Base-by-base conservation (phyloP, 2,113 vertebrate species). In the Rhineura floridana region DNA sequence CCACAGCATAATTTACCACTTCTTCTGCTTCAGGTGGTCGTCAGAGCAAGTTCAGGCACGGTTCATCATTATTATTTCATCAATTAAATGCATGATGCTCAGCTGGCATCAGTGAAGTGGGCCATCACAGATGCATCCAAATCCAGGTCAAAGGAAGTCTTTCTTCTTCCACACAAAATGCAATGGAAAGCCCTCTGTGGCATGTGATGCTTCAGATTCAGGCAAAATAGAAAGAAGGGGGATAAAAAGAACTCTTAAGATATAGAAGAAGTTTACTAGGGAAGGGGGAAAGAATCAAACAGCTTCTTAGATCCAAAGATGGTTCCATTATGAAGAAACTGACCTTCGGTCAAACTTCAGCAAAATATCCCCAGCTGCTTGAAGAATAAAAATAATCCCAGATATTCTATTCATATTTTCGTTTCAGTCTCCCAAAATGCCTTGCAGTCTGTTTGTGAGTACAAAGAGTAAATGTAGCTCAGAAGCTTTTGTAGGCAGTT, bases 41-140 rank as follows among this genome's bases (percentile, higher is more conserved):
- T 93, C 93, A 92, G 50, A 94, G 94, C 91, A 94, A 95, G 93
- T 93, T 94, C 93, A 94, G 91, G 93, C 93, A 92, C 0, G 84
- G 85, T 91, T 91, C 92, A 90, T 96, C 95, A 95, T 96, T 95
- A 95, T 96, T 96, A 95, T 96, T 96, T 96, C 95, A 95, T 95
- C 95, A 95, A 92, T 95, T 95, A 95, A 94, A 94, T 92, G 89
- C 93, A 93, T 91, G 76, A 88, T 94, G 94, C 94, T 95, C 95
- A 95, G 94, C 94, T 96, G 94, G 95, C 92, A 92, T 87, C 93
- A 94, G 91, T 86, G 92, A 94, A 96, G 86, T 91, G 88, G 67
- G 94, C 92, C 93, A 92, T 90, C 94, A 94, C 94, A 94, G 92
- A 95, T 92, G 93, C 89, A 94, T 91, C 94, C 87, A 93, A 95